These are phyloP conservation scores for Dyspetes luteomarginatus DNA, from an alignment of 2,888 invertebrate species.

Conservation along the genomic window DNA sequence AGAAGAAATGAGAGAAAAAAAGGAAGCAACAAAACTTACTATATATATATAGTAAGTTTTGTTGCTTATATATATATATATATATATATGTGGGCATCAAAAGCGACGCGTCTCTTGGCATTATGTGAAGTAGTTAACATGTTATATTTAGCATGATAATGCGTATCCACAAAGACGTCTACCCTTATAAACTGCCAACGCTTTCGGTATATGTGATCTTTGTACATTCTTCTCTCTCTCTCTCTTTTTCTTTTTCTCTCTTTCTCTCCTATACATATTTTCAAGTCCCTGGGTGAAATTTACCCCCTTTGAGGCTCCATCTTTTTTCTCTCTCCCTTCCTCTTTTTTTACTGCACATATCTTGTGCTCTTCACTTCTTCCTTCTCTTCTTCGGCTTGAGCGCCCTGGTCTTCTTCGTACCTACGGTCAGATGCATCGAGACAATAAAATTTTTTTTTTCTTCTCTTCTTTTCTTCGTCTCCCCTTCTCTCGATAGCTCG, in stretches of 20 bases:
- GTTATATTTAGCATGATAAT: conserved; percentile 84
- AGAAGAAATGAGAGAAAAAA: conserved; percentile 34
- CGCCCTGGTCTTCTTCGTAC: conserved; percentile 71
- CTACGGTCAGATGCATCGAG: conserved; percentile 83
- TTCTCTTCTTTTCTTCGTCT: conserved; percentile 53
- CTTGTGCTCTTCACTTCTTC: conserved; percentile 29
- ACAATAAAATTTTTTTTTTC: conserved; percentile 79
- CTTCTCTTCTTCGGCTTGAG: conserved; percentile 56
- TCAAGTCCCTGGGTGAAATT: conserved; percentile 56
- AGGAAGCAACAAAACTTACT: conserved; percentile 20
- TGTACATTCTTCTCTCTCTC: conserved; percentile 58
- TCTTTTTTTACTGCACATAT: conserved; percentile 33
- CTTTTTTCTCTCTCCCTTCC: conserved; percentile 54
- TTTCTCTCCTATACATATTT: conserved; percentile 16
- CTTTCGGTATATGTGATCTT: conserved; percentile 70
- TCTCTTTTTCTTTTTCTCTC: conserved; percentile 47
- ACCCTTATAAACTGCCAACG: conserved; percentile 83
- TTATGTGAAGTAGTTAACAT: conserved; percentile 89
- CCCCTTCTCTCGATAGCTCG: conserved; percentile 58
- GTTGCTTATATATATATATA: conserved; percentile 16
- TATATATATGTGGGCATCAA: conserved; percentile 52
- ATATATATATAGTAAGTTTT: conserved; percentile 10
- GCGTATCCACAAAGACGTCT: conserved; percentile 80
- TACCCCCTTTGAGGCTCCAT: conserved; percentile 46
- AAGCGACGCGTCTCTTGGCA: conserved; percentile 64